Evolutionary conservation across 2,797 vertebrate species (phyloP).

Genomic region (Cichlasoma orientale): DNA sequence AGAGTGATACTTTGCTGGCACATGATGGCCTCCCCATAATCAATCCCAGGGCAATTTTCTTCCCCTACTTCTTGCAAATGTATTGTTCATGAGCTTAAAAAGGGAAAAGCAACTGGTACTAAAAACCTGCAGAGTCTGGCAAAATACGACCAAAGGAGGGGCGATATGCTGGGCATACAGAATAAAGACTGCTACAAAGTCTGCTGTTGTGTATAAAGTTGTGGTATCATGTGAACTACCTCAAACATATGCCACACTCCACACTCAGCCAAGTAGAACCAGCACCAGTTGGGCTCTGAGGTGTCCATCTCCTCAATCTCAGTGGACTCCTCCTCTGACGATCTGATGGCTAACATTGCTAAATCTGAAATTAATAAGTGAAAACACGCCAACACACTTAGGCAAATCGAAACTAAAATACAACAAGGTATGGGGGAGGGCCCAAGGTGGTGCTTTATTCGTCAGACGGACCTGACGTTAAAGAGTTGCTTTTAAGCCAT

Average conservation of each 20-base stretch:
- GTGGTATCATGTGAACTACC: constrained; percentile 75
- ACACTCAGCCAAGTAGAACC: constrained; percentile 97
- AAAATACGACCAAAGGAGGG: background rate
- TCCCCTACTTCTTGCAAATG: background rate
- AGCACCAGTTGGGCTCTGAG: constrained; percentile 93
- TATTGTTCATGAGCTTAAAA: background rate
- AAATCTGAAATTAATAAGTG: constrained; percentile 54
- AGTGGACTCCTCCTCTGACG: constrained; percentile 77
- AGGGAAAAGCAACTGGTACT: background rate
- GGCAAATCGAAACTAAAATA: background rate
- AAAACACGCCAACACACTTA: constrained; percentile 10
- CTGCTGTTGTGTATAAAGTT: background rate
- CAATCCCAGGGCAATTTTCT: background rate
- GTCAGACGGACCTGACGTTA: constrained; percentile 17
- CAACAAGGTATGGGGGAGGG: background rate
- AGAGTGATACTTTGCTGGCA: background rate
- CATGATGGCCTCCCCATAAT: background rate
- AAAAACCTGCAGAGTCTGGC: background rate
- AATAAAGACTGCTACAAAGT: background rate
- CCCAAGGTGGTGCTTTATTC: background rate
- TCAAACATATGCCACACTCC: constrained; percentile 99
- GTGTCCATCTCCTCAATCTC: constrained; percentile 94
- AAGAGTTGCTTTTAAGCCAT: constrained; percentile 14
- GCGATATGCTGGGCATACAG: background rate
- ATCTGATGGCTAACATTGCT: constrained; percentile 76